phyloP scores from a whole-genome alignment of 2,113 vertebrate species.

The Toxotes chatareus region DNA sequence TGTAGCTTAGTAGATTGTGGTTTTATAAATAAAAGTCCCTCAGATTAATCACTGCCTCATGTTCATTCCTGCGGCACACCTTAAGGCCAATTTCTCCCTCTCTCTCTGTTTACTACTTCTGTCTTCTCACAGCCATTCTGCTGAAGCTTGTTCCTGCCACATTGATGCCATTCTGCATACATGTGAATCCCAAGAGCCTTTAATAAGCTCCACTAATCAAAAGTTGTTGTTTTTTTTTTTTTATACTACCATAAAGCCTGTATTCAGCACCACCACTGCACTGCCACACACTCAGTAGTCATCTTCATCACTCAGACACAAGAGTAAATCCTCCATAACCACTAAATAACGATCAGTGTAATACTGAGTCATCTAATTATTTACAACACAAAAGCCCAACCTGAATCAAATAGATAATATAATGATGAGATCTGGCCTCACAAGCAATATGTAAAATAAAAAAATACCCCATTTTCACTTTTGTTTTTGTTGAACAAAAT shows the following conservation, averaged over 20 bases:
- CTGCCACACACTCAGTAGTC: not conserved
- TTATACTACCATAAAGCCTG: constrained; percentile 14
- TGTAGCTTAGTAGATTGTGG: constrained; percentile 22
- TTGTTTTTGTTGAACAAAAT: not conserved
- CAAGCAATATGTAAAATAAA: not conserved
- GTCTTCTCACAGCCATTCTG: constrained; percentile 39
- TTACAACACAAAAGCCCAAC: not conserved
- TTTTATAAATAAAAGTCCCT: constrained; percentile 47
- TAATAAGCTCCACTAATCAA: constrained; percentile 31
- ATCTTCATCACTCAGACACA: constrained; percentile 14
- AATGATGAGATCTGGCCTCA: constrained; percentile 1
- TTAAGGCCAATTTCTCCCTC: constrained; percentile 43
- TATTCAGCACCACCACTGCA: constrained; percentile 26
- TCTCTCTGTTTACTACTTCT: constrained; percentile 47
- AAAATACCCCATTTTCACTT: not conserved
- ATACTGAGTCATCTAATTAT: constrained; percentile 9
- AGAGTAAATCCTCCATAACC: not conserved
- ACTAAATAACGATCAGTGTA: constrained; percentile 27
- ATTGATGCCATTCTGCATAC: constrained; percentile 23
- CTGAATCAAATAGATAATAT: not conserved
- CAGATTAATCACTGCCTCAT: constrained; percentile 52
- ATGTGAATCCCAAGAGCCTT: constrained; percentile 35
- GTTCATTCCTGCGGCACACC: constrained; percentile 56
- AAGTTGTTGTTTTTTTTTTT: constrained; percentile 19
- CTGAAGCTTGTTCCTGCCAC: not conserved